Percentiles rank a stretch among this genome's conserved stretches.
phyloP scores from a whole-genome alignment of 1,140 invertebrate genomes.

The Thaumetopoea pityocampa region DNA sequence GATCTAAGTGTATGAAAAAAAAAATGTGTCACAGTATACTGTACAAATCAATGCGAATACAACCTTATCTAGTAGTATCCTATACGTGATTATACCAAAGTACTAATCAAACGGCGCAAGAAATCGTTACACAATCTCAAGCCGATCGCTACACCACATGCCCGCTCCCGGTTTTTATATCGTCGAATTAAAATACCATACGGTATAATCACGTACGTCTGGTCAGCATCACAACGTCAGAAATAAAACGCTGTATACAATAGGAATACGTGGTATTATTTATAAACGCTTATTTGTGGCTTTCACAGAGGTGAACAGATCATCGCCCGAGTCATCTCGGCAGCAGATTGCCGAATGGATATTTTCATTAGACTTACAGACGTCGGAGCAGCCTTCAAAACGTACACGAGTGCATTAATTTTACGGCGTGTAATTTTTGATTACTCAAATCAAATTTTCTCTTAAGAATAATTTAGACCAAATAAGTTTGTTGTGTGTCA shows the following conservation, averaged over 20 bases:
- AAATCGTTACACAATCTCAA: constrained; percentile 10
- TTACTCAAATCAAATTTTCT: too few species aligned
- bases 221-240: constrained; percentile 23
- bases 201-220: constrained; percentile 28
- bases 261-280: constrained; percentile 16
- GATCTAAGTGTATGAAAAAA: too few species aligned
- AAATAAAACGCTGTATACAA: constrained; percentile 26
- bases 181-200: constrained; percentile 39
- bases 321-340: constrained; percentile 7
- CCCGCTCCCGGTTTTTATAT: constrained; percentile 27
- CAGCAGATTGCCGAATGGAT: constrained; percentile 7
- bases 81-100: too few species aligned
- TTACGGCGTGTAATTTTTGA: too few species aligned
- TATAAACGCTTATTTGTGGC: constrained; percentile 19
- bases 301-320: constrained; percentile 11
- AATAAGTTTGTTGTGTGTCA: too few species aligned
- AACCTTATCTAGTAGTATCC: too few species aligned
- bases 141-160: constrained; percentile 4
- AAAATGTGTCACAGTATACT: too few species aligned
- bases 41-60: too few species aligned
- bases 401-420: too few species aligned
- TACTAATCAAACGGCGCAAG: constrained; percentile 3
- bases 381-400: too few species aligned
- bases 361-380: constrained; percentile 12
- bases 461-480: too few species aligned